Base-by-base conservation (phyloP, 2,888 invertebrate genomes). In the Clepsis dumicolana region DNA sequence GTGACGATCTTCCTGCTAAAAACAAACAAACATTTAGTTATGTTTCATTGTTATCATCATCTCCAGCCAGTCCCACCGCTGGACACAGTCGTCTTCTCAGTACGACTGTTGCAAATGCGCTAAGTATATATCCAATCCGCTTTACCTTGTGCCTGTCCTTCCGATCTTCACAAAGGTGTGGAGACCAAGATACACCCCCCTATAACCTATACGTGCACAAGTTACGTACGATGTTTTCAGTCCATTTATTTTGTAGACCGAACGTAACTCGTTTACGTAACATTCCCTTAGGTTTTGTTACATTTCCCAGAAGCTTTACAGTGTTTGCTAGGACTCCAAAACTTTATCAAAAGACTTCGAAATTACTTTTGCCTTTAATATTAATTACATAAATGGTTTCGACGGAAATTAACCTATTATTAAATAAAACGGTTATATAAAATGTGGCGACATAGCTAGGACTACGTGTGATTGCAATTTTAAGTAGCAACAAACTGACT, bases 181-280 rank as follows among this genome's bases (percentile, higher is more conserved):
- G 12, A 48, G 10, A 0, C 5, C 29, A 8, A 38, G 4, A 38
- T 38, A 29, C 8, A 29, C 29, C 29, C 1, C 14, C n/a, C 38
- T n/a, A 38, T 72, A 70, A 38, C n/a, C 38, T n/a, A 38, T 72
- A 70, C 72, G 75, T 75, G 77, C 75, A 65, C 71, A 74, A 74
- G 73, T 78, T 76, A 78, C 70, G 73, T n/a, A n/a, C 74, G 72
- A 72, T 76, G 76, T 72, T 65, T 65, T 73, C 75, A 78, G 74
- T 72, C 72, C 70, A 74, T 72, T 79, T 75, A 69, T 63, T 66
- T 66, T 70, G 63, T 70, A 56, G 52, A 35, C 56, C 64, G 48
- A 48, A 54, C 27, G 54, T 54, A 54, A 29, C 54, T 54, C 38
- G n/a, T 21, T 59, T 59, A 16, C 41, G 59, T 63, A 57, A 62